Evolutionary conservation across 1,140 invertebrate genomes (phyloP).

Genomic region (Oryzaephilus surinamensis): DNA sequence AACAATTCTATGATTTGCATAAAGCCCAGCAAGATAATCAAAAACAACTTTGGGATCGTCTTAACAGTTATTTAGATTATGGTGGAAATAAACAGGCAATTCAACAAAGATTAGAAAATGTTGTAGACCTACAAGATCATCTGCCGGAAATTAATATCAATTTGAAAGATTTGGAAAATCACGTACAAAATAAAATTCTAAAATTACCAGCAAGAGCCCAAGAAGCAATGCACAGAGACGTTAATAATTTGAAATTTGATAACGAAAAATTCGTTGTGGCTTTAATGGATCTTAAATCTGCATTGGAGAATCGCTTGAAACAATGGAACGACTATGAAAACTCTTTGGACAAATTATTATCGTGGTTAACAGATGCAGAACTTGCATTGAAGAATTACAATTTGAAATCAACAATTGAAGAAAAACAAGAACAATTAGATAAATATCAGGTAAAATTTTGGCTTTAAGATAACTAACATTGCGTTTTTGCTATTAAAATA

Average conservation of each 20-base stretch:
- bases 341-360: constrained; percentile 68
- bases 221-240: constrained; percentile 70
- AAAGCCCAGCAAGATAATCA: constrained; percentile 78
- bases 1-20: constrained; percentile 74
- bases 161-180: constrained; percentile 55
- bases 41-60: constrained; percentile 75
- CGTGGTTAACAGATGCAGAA: constrained; percentile 81
- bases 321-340: constrained; percentile 89
- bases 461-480: constrained; percentile 7
- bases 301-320: constrained; percentile 71
- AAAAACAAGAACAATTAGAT: constrained; percentile 81
- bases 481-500: background rate
- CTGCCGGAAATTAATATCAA: constrained; percentile 62
- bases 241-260: constrained; percentile 63
- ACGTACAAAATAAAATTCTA: constrained; percentile 52
- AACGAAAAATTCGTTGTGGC: constrained; percentile 72
- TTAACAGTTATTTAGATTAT: constrained; percentile 66
- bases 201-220: constrained; percentile 62
- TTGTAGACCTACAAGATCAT: constrained; percentile 67
- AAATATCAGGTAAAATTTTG: constrained; percentile 69
- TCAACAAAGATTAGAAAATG: constrained; percentile 59
- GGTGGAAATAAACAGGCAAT: constrained; percentile 69
- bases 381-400: constrained; percentile 76
- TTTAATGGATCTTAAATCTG: constrained; percentile 62
- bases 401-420: constrained; percentile 72